phyloP scores from a whole-genome alignment of 1,140 invertebrate genomes.

The Aphelenchoides avenae region DNA sequence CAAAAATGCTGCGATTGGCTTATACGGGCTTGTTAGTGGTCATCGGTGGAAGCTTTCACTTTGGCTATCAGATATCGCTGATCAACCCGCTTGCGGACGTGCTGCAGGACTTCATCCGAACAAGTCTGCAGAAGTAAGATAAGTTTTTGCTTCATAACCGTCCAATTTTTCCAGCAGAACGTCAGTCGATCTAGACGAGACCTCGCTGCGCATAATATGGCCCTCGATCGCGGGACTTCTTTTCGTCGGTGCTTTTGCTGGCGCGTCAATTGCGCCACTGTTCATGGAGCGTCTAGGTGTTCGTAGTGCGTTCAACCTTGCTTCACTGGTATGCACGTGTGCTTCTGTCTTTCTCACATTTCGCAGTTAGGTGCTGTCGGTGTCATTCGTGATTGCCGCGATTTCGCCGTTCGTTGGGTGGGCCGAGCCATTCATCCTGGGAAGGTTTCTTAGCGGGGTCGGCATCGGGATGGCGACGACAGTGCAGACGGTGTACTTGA shows the following conservation, averaged over 20 bases:
- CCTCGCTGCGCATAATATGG: conserved; percentile 20
- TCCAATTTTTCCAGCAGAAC: conserved; percentile 7
- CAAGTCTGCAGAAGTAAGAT: conserved; percentile 6
- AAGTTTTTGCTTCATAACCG: background rate
- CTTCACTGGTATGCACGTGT: conserved; percentile 9
- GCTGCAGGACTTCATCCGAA: conserved; percentile 18
- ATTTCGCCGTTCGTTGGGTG: conserved; percentile 13
- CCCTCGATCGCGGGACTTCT: conserved; percentile 28
- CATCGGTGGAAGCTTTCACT: conserved; percentile 30
- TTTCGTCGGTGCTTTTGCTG: conserved; percentile 30
- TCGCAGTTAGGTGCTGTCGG: conserved; percentile 15
- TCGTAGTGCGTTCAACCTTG: conserved; percentile 4
- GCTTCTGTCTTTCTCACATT: conserved; percentile 4
- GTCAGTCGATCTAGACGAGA: background rate
- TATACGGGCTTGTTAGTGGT: conserved; percentile 14
- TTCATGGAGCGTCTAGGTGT: conserved; percentile 14
- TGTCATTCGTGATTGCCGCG: conserved; percentile 23
- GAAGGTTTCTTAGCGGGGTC: conserved; percentile 27
- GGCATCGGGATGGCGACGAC: conserved; percentile 30
- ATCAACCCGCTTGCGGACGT: conserved; percentile 32
- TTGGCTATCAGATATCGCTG: conserved; percentile 27
- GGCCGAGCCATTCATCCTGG: conserved; percentile 26
- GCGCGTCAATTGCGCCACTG: conserved; percentile 16
- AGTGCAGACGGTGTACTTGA: conserved; percentile 29
- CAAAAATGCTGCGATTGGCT: conserved; percentile 7